phyloP scores from a whole-genome alignment of 2,113 vertebrate species.

The Cottus gobio region DNA sequence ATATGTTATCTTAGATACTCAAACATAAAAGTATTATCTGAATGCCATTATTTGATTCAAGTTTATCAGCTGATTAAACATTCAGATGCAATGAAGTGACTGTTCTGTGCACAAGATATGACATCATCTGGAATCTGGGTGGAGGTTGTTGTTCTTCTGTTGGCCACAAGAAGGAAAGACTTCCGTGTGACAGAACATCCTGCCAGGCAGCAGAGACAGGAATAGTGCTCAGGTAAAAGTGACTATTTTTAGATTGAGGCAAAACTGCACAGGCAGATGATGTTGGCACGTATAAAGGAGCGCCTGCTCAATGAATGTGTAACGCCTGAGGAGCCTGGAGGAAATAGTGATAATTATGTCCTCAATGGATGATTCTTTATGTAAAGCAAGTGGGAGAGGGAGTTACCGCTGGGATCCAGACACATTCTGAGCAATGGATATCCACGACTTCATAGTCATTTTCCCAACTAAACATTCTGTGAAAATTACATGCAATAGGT shows the following conservation, averaged over 20 bases:
- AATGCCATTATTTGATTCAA: not conserved
- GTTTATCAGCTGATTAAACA: not conserved
- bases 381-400: not conserved
- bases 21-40: not conserved
- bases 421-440: not conserved
- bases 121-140: conserved; percentile 35
- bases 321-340: not conserved
- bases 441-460: not conserved
- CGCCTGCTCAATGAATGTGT: conserved; percentile 30
- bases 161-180: conserved; percentile 35
- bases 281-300: conserved; percentile 31
- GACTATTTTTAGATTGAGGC: conserved; percentile 54
- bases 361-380: conserved; percentile 2
- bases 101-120: conserved; percentile 21
- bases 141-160: conserved; percentile 20
- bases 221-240: conserved; percentile 14
- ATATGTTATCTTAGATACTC: not conserved
- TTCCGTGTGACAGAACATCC: conserved; percentile 2
- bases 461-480: not conserved
- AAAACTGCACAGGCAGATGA: conserved; percentile 5
- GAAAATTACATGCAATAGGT: not conserved
- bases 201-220: conserved; percentile 1
- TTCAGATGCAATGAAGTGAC: conserved; percentile 42
- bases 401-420: not conserved
- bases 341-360: not conserved